Evolutionary conservation across 2,888 invertebrate genomes (phyloP).

Genomic region (Drosophila borborema): DNA sequence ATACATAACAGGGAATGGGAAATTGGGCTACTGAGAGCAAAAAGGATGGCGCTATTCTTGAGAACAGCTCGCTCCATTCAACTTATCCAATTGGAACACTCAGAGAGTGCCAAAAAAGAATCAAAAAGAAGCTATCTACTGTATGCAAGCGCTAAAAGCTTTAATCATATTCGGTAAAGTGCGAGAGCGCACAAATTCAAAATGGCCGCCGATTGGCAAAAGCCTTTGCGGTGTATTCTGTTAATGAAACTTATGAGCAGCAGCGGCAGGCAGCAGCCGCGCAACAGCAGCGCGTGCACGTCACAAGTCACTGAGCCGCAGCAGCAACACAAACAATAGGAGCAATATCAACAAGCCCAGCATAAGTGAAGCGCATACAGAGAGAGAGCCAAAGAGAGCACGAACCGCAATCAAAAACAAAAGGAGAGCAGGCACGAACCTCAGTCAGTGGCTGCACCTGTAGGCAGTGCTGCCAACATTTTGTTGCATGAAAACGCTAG

Average conservation of each 20-base stretch:
- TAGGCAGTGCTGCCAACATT: too few relatives aligned
- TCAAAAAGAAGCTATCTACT: not conserved
- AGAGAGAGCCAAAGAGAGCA: slow-evolving; percentile 29
- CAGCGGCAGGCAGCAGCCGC: slow-evolving; percentile 61
- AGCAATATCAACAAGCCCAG: slow-evolving; percentile 44
- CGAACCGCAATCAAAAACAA: slow-evolving; percentile 53
- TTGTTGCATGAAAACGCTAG: too few relatives aligned
- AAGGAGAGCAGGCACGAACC: slow-evolving; percentile 62
- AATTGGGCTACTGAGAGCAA: slow-evolving; percentile 6
- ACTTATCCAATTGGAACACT: slow-evolving; percentile 11
- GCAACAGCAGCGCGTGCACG: slow-evolving; percentile 64
- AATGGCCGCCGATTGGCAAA: slow-evolving; percentile 56
- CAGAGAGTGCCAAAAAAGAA: slow-evolving; percentile 26
- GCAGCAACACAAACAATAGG: slow-evolving; percentile 43
- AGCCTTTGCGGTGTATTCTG: slow-evolving; percentile 49
- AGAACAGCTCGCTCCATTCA: slow-evolving; percentile 16
- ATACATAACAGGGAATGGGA: not conserved
- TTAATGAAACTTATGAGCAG: slow-evolving; percentile 80
- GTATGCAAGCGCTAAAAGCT: slow-evolving; percentile 24
- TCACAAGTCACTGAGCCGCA: slow-evolving; percentile 79
- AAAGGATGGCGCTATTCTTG: not conserved
- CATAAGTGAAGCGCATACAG: slow-evolving; percentile 71
- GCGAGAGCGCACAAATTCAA: slow-evolving; percentile 42
- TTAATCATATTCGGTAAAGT: slow-evolving; percentile 22
- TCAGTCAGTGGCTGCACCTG: slow-evolving; percentile 79